phyloP scores from a whole-genome alignment of 2,113 vertebrate genomes.

The Upupa epops region DNA sequence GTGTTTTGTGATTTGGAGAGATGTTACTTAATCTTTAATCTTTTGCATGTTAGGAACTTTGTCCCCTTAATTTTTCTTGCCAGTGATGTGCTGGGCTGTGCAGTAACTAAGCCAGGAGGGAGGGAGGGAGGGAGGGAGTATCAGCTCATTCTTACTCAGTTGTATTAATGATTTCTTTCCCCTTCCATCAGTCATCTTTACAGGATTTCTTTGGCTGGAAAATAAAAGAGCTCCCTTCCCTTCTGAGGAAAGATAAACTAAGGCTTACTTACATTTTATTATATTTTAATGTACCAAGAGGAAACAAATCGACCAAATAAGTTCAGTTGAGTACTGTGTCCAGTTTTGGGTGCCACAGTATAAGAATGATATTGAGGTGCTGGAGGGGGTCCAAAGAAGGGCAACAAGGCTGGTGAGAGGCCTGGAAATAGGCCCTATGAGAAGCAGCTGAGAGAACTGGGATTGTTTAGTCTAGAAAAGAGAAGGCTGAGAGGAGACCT shows the following conservation, averaged over 20 bases:
- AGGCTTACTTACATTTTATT: not conserved
- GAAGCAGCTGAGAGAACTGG: too few relatives aligned
- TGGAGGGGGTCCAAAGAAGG: too few relatives aligned
- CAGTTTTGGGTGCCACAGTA: too few relatives aligned
- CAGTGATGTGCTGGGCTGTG: not conserved
- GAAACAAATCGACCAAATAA: too few relatives aligned
- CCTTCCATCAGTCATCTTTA: not conserved
- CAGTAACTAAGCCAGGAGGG: not conserved
- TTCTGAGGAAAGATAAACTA: not conserved
- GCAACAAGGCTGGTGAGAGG: too few relatives aligned
- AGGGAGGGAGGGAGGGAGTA: not conserved
- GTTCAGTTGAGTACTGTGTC: too few relatives aligned
- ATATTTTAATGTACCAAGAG: not conserved
- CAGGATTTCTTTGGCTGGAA: constrained; percentile 20
- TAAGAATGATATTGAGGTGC: too few relatives aligned
- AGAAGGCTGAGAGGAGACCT: too few relatives aligned
- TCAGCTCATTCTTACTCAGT: not conserved
- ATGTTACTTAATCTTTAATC: not conserved
- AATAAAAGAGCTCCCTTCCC: not conserved
- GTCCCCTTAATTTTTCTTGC: not conserved
- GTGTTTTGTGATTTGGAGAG: not conserved
- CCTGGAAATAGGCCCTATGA: too few relatives aligned
- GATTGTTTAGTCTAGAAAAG: too few relatives aligned
- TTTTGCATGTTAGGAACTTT: not conserved
- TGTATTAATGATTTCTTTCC: not conserved